phyloP scores from a whole-genome alignment of 1,140 invertebrate species.

The Pissodes strobi region DNA sequence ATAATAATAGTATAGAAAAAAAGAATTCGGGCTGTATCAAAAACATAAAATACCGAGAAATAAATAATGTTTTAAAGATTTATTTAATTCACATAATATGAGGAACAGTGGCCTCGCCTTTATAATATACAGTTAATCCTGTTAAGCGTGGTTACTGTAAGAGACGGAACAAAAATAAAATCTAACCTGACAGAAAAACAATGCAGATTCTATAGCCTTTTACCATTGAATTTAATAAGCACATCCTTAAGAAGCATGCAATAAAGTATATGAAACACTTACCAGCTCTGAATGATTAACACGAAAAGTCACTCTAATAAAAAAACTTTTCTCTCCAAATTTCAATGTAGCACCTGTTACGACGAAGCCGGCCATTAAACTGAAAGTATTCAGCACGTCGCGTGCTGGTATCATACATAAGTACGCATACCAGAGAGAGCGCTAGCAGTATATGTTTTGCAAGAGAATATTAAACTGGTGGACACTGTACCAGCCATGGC shows the following conservation, averaged over 20 bases:
- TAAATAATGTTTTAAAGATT: too few relatives aligned
- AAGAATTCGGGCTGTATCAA: slow-evolving; percentile 3
- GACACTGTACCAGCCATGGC: too few relatives aligned
- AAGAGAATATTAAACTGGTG: too few relatives aligned
- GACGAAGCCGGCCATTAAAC: slow-evolving; percentile 1
- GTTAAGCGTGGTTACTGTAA: slow-evolving; percentile 4
- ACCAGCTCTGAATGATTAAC: slow-evolving; percentile 4
- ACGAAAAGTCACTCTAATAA: slow-evolving; percentile 8
- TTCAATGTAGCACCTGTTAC: slow-evolving; percentile 2
- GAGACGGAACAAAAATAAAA: slow-evolving; percentile 8
- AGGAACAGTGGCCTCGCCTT: background rate
- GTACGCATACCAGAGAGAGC: background rate
- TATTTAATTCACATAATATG: background rate
- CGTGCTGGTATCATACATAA: slow-evolving; percentile 1
- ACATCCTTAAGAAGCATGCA: slow-evolving; percentile 11
- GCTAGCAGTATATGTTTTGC: slow-evolving; percentile 3
- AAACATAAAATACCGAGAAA: background rate
- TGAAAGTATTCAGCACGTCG: background rate
- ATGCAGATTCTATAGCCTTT: slow-evolving; percentile 7
- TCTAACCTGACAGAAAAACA: slow-evolving; percentile 8
- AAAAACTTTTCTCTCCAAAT: slow-evolving; percentile 4
- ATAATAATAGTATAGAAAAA: slow-evolving; percentile 1
- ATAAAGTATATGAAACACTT: slow-evolving; percentile 7
- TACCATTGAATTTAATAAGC: background rate
- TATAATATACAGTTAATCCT: background rate